phyloP scores from a whole-genome alignment of 2,888 invertebrate genomes.

The Pseudeuparius sepicola region DNA sequence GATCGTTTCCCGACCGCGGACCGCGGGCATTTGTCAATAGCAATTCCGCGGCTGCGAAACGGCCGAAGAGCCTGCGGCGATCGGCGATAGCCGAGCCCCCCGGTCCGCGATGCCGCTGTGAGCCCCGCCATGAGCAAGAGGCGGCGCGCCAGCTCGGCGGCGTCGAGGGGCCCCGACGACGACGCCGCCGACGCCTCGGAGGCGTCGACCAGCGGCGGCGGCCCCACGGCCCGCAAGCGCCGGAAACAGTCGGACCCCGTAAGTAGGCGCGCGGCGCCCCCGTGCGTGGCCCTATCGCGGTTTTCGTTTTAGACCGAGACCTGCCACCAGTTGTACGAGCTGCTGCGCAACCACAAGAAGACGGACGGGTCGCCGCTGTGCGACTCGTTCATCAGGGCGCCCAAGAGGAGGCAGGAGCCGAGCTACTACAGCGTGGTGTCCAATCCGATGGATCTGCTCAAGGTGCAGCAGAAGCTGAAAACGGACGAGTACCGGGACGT shows the following conservation, averaged over 20 bases:
- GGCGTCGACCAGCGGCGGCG: constrained; percentile 44
- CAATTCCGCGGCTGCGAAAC: no score
- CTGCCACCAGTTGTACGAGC: constrained; percentile 88
- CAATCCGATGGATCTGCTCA: constrained; percentile 89
- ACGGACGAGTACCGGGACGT: constrained; percentile 94
- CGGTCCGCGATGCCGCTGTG: no score
- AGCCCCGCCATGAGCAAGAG: constrained; percentile 56
- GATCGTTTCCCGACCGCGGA: no score
- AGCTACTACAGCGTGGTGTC: constrained; percentile 86
- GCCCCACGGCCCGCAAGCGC: constrained; percentile 45
- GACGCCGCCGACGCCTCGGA: constrained; percentile 61
- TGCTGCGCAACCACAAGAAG: constrained; percentile 80
- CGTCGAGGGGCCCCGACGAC: constrained; percentile 63
- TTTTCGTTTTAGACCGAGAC: constrained; percentile 56
- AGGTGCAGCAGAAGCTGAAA: constrained; percentile 94
- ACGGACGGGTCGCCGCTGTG: constrained; percentile 85
- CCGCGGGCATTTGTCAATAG: no score
- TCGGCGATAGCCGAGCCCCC: no score
- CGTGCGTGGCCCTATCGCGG: no score
- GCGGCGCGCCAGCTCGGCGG: constrained; percentile 73
- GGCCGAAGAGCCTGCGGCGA: no score
- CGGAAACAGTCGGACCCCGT: constrained; percentile 70
- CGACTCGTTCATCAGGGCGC: constrained; percentile 90
- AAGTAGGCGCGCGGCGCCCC: no score
- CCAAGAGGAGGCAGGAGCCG: constrained; percentile 86